Evolutionary conservation across 2,113 vertebrate genomes (phyloP).

Genomic region (Galemys pyrenaicus): DNA sequence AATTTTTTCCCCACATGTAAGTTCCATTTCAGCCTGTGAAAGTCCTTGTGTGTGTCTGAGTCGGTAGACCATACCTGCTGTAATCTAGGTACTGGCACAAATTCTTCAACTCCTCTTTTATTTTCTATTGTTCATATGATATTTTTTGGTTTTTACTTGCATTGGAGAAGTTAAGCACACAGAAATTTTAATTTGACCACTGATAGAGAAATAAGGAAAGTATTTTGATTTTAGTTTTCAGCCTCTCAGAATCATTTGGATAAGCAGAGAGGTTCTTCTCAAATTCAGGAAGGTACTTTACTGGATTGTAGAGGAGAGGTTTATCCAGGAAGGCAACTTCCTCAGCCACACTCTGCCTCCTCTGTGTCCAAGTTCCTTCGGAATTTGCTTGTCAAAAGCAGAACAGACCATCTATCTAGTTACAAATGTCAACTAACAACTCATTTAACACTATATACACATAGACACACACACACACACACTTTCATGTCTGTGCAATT

Average conservation of each 20-base stretch:
- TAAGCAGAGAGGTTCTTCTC: not conserved
- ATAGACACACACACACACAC: no score
- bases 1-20: not conserved
- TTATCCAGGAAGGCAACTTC: not conserved
- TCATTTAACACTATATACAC: not conserved
- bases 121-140: not conserved
- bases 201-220: not conserved
- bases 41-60: not conserved
- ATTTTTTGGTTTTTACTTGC: not conserved
- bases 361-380: not conserved
- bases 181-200: not conserved
- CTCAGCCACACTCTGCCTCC: not conserved
- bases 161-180: not conserved
- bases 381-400: constrained; percentile 42
- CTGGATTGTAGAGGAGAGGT: not conserved
- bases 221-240: not conserved
- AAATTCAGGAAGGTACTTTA: not conserved
- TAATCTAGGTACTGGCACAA: not conserved
- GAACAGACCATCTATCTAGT: not conserved
- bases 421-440: not conserved
- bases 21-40: not conserved
- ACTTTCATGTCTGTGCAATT: not conserved
- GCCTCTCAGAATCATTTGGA: not conserved
- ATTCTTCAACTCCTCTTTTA: not conserved
- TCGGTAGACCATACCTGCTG: not conserved